Base-by-base conservation (phyloP, 2,797 vertebrate genomes). In the Odontamblyopus rebecca region DNA sequence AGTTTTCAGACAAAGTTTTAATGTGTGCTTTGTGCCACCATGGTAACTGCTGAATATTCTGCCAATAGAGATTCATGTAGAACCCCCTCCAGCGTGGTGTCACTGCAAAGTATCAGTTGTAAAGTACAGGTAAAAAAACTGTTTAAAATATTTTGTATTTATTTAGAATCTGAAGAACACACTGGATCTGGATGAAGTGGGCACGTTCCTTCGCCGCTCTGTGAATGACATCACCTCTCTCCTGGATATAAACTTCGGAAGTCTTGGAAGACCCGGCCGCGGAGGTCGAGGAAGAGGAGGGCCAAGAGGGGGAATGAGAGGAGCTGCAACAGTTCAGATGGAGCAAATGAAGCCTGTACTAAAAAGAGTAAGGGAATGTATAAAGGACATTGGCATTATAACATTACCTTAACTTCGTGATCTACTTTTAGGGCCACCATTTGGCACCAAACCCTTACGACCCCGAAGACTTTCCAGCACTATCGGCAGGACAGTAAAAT, bases 231-330 rank as follows among this genome's bases (percentile, higher is more conserved):
- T 99, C 89, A 99, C 98, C 1, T 95, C 95, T 83, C 95, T 97
- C 72, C 84, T 99, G 93, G 96, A 98, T 89, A 98, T 99, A 79
- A 98, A 99, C 86, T 99, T 99, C 13, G 97, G 97, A 75, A 97
- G 95, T 86, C 94, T 98, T 3, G 95, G 94, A 44, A 96, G 96
- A 57, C 95, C 97, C 12, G 88, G 93, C 16, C 95, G 96, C 12
- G 97, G 98, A 0, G 95, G 96, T 73, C 88, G 97, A 74, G 93
- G 91, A 69, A 85, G 91, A 19, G 93, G 89, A 54, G 85, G 84
- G 6, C 80, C 18, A 63, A 63, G 41, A 65, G 62, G 62, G 3
- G 38, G n/a, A 16, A 6, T 26, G 6, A 12, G 88, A 66, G 86
- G 85, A 18, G 87, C 87, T 27, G 69, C 7, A 0, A 56, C 53